Evolutionary conservation across 2,797 vertebrate species (phyloP), one percentile per base, ranked within the genome.

Genomic region (Silurus lanzhouensis): DNA sequence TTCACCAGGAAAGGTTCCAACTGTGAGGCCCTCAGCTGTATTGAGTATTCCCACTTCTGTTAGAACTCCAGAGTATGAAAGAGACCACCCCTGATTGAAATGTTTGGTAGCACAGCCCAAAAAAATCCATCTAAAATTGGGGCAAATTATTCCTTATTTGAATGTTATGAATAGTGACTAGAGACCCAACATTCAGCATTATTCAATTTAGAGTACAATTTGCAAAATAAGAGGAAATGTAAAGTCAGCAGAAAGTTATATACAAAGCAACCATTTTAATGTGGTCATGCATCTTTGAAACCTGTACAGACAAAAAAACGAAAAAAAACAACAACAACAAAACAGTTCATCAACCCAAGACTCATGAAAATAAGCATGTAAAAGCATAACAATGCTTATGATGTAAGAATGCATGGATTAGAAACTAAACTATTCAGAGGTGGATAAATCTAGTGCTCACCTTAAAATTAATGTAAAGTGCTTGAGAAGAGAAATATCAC

Each of bases 401-500:
- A 78, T 78, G 81, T 27, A 58, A 86, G 19, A 74, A 76, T 80
- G 57, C 8, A 0, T 25, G 75, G 25, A 63, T 31, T 64, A 83
- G 67, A 64, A 83, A 79, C 22, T 66, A 6, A 79, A 52, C 20
- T 61, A 46, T 46, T 20, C 31, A 79, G 22, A 63, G 55, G 60
- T 58, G 84, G 88, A 89, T 84, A 57, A 60, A 84, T 76, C 63
- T 63, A 38, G 64, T 85, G 85, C 86, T 86, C 88, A 77, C 9
- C 71, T 85, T 87, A 70, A 57, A 81, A 74, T 84, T 72, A 81
- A 38, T 52, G 48, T 52, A 58, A 83, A 84, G 27, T 85, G 81
- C 76, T 55, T 64, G 55, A 80, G 70, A 87, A 57, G 72, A 84
- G 64, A 70, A 84, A 55, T 68, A 20, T 84, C n/a, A 63, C 27